Evolutionary conservation across 1,140 invertebrate genomes (phyloP), one percentile per base, ranked within the genome.

Genomic region (Trichonephila clavata): DNA sequence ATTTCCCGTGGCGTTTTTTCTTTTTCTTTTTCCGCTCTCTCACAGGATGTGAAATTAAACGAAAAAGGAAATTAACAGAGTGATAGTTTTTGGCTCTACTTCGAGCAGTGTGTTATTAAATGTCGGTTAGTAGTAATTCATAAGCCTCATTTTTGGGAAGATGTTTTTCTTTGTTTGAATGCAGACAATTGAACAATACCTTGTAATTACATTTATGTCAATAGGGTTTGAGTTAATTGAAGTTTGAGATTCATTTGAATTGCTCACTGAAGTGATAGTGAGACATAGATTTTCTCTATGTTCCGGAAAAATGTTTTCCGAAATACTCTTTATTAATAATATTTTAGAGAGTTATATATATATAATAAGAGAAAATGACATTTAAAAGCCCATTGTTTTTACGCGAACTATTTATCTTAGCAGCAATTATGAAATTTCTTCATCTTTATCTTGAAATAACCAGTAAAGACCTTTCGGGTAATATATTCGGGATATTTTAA

Each of bases 71-170:
- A 77, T 68, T 68, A n/a, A 24, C 14, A 39, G 71, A 77, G 27
- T 39, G 71, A 77, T 77, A 39, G 71, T 77, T 77, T 77, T 18
- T 77, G 71, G 2, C 16, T 39, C 24, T 77, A 63, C 61, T 21
- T 63, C 50, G 16, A 63, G 21, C 21, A 63, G 18, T 63, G 18
- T 39, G 24, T 77, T 18, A 77, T 77, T 77, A 77, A 77, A 77
- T 32, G 71, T 77, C 27, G 71, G 71, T 77, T 77, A 77, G 71
- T 77, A 77, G 71, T 77, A 77, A 77, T 77, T 77, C 71, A 16
- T 32, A 24, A 39, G 18, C 7, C 71, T 77, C 27, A 6, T 77
- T 77, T 77, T 77, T 4, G 21, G 20, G 65, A 13, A 27, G n/a
- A 7, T 71, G 7, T 68, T 27, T 27, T 77, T 77, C 5, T 77